phyloP scores from a whole-genome alignment of 2,888 invertebrate genomes.

The Tethea ocularis region DNA sequence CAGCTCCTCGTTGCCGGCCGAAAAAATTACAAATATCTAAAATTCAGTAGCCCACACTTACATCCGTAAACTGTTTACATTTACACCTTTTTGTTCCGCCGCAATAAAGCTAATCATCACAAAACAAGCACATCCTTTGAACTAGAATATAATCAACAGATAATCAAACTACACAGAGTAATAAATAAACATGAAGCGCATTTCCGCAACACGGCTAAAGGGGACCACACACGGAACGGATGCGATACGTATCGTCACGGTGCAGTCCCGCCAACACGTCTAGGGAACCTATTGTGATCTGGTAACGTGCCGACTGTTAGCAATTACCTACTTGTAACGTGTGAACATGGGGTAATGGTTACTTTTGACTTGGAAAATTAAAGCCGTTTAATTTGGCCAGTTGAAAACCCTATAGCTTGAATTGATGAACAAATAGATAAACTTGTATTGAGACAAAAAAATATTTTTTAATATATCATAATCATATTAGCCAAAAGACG shows the following conservation, averaged over 20 bases:
- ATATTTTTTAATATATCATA: too few species aligned
- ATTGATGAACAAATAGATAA: too few species aligned
- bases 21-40: neutral
- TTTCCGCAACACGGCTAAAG: conserved; percentile 18
- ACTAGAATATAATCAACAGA: neutral
- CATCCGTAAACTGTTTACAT: neutral
- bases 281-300: conserved; percentile 8
- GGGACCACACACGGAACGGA: conserved; percentile 40
- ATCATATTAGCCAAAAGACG: too few species aligned
- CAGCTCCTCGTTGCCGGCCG: too few species aligned
- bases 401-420: too few species aligned
- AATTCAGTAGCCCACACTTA: neutral
- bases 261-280: conserved; percentile 1
- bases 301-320: neutral
- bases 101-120: neutral
- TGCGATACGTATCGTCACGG: conserved; percentile 16
- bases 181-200: conserved; percentile 20
- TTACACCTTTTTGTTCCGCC: neutral
- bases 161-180: neutral
- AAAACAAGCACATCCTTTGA: neutral
- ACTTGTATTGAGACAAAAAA: too few species aligned
- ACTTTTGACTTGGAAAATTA: too few species aligned
- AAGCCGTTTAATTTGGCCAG: too few species aligned
- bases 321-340: neutral
- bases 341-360: too few species aligned